phyloP scores from a whole-genome alignment of 2,113 vertebrate species.

The Vulpes lagopus region DNA sequence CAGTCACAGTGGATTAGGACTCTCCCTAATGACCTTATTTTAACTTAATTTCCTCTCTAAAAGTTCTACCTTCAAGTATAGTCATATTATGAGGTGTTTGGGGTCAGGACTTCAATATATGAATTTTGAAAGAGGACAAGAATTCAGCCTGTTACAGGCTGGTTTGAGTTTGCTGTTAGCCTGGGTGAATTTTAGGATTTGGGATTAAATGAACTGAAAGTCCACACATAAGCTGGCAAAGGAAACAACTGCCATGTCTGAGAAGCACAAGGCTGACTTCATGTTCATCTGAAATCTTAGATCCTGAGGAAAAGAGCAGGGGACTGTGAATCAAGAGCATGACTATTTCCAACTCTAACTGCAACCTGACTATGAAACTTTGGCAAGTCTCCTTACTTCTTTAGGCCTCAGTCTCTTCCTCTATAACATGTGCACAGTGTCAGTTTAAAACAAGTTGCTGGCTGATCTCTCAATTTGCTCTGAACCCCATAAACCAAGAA shows the following conservation, averaged over 20 bases:
- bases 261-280: neutral
- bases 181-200: neutral
- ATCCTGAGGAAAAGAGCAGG: neutral
- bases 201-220: neutral
- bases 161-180: neutral
- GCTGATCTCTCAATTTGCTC: neutral
- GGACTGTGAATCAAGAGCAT: neutral
- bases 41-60: slow-evolving; percentile 39
- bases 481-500: neutral
- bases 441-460: neutral
- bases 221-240: neutral
- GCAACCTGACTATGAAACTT: neutral
- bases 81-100: neutral
- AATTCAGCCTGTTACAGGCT: neutral
- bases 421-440: neutral
- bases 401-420: neutral
- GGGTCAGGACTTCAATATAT: neutral
- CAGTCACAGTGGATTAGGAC: neutral
- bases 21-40: neutral
- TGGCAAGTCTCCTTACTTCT: neutral
- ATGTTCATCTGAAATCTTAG: neutral
- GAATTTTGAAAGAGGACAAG: neutral
- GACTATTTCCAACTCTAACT: neutral
- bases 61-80: neutral
- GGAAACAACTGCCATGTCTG: neutral